Evolutionary conservation across 2,797 vertebrate species (phyloP).

Genomic region (Enteromius thamalakanensis): DNA sequence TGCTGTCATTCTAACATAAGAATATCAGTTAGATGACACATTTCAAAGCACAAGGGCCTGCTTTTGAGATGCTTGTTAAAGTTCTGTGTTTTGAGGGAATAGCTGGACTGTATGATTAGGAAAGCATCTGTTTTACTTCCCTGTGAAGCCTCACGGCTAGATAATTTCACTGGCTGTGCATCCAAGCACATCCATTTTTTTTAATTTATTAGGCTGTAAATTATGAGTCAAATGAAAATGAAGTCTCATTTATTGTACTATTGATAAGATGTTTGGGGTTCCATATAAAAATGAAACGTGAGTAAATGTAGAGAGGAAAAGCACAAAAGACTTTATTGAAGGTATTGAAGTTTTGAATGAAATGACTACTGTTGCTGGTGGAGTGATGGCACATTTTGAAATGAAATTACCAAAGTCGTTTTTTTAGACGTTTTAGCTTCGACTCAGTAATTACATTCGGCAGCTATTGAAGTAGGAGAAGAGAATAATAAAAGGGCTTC

Average conservation of each 20-base stretch:
- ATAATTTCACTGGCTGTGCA: background rate
- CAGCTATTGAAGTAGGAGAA: constrained; percentile 38
- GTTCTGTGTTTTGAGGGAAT: background rate
- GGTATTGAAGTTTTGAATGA: constrained; percentile 15
- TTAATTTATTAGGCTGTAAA: background rate
- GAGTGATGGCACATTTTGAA: constrained; percentile 31
- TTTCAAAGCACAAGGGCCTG: background rate
- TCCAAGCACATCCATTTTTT: background rate
- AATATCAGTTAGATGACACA: constrained; percentile 7
- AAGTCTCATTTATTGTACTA: background rate
- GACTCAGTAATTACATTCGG: constrained; percentile 47
- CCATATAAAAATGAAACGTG: background rate
- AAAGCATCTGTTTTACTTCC: constrained; percentile 27
- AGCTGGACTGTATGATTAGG: constrained; percentile 9
- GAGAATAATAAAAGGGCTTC: constrained; percentile 50
- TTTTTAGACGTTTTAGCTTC: constrained; percentile 35
- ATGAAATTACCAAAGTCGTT: constrained; percentile 25
- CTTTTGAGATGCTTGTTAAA: background rate
- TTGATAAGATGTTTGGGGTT: constrained; percentile 11
- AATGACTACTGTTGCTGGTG: constrained; percentile 10
- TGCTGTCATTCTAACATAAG: background rate
- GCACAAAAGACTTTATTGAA: constrained; percentile 3
- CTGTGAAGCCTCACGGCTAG: background rate
- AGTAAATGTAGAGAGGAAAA: background rate
- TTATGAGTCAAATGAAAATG: constrained; percentile 11